These are phyloP conservation scores for Noctuana brunneofusca DNA, from an alignment of 2,888 invertebrate genomes.

Conservation along the genomic window DNA sequence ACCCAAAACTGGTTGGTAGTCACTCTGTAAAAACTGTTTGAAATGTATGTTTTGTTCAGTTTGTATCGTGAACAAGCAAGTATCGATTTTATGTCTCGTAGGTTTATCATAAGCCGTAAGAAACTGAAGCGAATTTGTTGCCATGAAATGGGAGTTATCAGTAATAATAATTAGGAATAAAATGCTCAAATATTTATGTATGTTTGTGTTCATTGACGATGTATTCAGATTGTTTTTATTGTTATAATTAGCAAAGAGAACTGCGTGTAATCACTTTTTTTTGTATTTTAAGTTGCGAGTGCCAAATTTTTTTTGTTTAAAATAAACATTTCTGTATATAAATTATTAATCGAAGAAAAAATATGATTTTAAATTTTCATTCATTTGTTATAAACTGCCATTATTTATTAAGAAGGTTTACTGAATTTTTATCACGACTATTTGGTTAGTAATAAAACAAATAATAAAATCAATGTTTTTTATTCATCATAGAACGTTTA, in stretches of 20 bases:
- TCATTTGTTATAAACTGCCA: too few relatives aligned
- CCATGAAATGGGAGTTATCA: constrained; percentile 8
- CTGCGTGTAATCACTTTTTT: not conserved
- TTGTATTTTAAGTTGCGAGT: not conserved
- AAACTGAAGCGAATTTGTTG: constrained; percentile 15
- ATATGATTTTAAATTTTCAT: not conserved
- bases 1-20: too few relatives aligned
- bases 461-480: constrained; percentile 52
- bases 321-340: not conserved
- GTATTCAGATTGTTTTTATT: not conserved
- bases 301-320: not conserved
- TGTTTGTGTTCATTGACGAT: constrained; percentile 12
- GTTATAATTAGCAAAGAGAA: not conserved
- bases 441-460: constrained; percentile 13
- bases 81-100: too few relatives aligned
- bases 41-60: too few relatives aligned
- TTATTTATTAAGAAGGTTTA: too few relatives aligned
- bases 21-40: too few relatives aligned
- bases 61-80: too few relatives aligned
- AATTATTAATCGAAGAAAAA: not conserved
- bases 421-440: not conserved
- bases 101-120: constrained; percentile 7
- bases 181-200: constrained; percentile 18
- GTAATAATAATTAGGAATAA: not conserved
- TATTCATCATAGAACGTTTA: constrained; percentile 68